phyloP scores from a whole-genome alignment of 2,888 invertebrate species.

The Polia nebulosa region DNA sequence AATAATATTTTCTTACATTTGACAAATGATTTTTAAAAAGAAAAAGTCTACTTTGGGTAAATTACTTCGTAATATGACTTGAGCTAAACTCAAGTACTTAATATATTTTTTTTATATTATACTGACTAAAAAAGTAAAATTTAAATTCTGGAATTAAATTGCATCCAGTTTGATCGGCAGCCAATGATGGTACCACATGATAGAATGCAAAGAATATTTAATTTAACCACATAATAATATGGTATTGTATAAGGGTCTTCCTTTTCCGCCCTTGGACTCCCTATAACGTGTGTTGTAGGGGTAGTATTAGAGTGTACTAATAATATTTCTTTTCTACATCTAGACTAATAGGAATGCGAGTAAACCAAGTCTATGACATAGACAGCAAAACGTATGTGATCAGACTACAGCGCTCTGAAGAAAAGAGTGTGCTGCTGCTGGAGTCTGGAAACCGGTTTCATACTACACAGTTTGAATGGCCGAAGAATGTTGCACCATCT shows the following conservation, averaged over 20 bases:
- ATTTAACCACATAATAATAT: no score
- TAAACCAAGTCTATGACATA: conserved; percentile 99
- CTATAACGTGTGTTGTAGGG: no score
- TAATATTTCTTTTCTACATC: conserved; percentile 30
- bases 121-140: not conserved
- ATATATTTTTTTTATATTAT: not conserved
- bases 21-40: no score
- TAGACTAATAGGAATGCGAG: conserved; percentile 97
- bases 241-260: no score
- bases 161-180: no score
- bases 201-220: no score
- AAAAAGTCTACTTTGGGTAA: no score
- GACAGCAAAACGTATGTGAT: conserved; percentile 99
- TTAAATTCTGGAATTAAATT: no score
- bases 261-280: not conserved
- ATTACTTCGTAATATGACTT: no score
- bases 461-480: conserved; percentile 99
- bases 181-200: no score
- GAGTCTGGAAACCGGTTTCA: conserved; percentile 99
- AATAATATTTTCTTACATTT: not conserved
- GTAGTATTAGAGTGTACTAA: no score
- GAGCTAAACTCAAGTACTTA: no score
- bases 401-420: conserved; percentile 95
- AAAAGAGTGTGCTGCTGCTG: conserved; percentile 96
- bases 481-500: conserved; percentile 98